phyloP scores from a whole-genome alignment of 2,888 invertebrate genomes.

The Rhogogaster chlorosoma region DNA sequence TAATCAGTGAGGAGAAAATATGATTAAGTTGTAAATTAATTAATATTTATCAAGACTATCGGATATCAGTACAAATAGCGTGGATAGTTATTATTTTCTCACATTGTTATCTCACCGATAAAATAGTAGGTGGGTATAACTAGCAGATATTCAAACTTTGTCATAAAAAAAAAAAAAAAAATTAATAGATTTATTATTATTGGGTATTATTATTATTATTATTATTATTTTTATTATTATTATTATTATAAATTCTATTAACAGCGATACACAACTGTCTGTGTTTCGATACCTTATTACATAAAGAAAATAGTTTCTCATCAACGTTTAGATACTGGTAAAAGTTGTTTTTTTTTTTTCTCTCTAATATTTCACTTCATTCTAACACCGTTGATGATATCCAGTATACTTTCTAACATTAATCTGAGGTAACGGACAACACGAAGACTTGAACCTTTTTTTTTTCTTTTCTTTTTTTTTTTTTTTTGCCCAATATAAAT shows the following conservation, averaged over 20 bases:
- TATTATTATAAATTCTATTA: conserved; percentile 34
- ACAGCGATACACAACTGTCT: conserved; percentile 26
- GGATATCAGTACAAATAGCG: conserved; percentile 41
- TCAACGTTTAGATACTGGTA: not conserved
- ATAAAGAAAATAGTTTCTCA: conserved; percentile 26
- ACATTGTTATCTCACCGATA: not conserved
- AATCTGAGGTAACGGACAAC: conserved; percentile 35
- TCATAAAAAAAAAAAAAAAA: conserved; percentile 35
- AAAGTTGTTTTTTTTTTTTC: not conserved
- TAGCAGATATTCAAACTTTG: conserved; percentile 16
- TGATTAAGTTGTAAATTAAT: not conserved
- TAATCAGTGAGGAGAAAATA: not conserved
- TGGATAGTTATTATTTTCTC: conserved; percentile 23
- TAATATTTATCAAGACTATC: conserved; percentile 15
- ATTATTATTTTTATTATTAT: not conserved
- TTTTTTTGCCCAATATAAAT: not conserved
- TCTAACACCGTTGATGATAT: conserved; percentile 25
- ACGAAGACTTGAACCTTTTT: conserved; percentile 5
- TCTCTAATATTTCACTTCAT: not conserved
- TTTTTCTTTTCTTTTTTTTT: too few species aligned
- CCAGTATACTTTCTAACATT: conserved; percentile 28
- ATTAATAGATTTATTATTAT: not conserved
- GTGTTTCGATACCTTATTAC: conserved; percentile 3
- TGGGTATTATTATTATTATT: not conserved
- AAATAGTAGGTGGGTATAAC: not conserved